A percentile compares a stretch with the other conserved stretches of the same genome.
These are phyloP conservation scores for Eupithecia vulgata DNA, from an alignment of 2,888 invertebrate genomes.

Conservation along the genomic window DNA sequence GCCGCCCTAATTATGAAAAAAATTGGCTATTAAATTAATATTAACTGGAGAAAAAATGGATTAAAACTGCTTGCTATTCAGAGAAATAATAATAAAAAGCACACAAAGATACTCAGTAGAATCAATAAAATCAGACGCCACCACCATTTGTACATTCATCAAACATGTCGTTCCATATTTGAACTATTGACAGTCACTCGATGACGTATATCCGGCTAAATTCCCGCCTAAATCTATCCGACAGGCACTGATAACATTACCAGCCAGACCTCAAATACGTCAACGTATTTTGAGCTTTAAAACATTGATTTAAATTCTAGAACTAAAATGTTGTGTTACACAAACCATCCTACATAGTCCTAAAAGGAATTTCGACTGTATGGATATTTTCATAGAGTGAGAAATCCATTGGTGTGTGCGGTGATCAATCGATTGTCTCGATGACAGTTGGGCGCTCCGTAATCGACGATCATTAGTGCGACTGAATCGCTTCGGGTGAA, in stretches of 20 bases:
- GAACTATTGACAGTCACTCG: conserved; percentile 59
- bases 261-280: conserved; percentile 47
- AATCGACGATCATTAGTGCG: conserved; percentile 73
- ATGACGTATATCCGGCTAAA: conserved; percentile 69
- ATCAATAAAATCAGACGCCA: conserved; percentile 26
- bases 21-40: no score
- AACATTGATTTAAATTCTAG: conserved; percentile 38
- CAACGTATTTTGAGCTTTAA: conserved; percentile 45
- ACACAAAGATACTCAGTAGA: background rate
- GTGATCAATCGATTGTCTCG: conserved; percentile 67
- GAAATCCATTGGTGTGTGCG: conserved; percentile 17
- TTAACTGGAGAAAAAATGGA: background rate
- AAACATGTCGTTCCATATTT: conserved; percentile 55
- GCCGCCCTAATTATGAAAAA: no score
- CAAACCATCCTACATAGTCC: background rate
- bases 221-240: conserved; percentile 71
- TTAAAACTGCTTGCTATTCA: background rate
- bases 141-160: conserved; percentile 51
- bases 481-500: conserved; percentile 61
- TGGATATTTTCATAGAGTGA: background rate
- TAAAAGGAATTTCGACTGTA: background rate
- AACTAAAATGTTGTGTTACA: conserved; percentile 25
- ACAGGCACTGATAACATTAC: conserved; percentile 58
- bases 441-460: conserved; percentile 72
- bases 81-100: background rate